These are phyloP conservation scores for Copsychus sechellarum DNA, from an alignment of 2,113 vertebrate genomes.

Conservation along the genomic window DNA sequence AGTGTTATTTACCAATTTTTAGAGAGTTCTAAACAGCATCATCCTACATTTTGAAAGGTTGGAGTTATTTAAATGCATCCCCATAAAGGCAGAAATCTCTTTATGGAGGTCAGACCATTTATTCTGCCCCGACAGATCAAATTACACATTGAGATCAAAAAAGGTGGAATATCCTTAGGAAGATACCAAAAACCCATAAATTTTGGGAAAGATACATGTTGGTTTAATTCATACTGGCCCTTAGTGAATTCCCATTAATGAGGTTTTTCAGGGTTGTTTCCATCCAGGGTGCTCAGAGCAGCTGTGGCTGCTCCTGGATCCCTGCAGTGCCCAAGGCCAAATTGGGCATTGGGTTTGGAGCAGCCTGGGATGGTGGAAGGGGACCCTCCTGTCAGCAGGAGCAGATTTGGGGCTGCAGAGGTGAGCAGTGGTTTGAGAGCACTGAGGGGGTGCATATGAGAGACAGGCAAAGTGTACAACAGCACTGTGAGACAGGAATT, in stretches of 20 bases:
- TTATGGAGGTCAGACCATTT: not conserved
- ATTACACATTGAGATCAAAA: not conserved
- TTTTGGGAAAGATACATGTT: accelerated
- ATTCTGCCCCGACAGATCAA: not conserved
- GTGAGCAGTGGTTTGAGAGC: not conserved
- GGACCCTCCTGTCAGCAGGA: not conserved
- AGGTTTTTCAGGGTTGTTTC: not conserved
- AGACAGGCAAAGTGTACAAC: not conserved
- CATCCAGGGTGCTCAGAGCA: not conserved
- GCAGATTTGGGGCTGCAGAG: not conserved
- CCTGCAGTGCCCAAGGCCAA: not conserved
- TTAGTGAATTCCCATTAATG: not conserved
- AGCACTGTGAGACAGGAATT: not conserved
- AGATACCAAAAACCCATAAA: not conserved
- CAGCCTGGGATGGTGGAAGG: not conserved
- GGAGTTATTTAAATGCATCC: not conserved
- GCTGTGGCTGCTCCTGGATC: not conserved
- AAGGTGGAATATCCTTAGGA: not conserved
- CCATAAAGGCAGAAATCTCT: not conserved
- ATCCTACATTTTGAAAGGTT: not conserved
- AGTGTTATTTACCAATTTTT: not conserved
- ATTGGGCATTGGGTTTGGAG: not conserved
- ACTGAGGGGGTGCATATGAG: not conserved
- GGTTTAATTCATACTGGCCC: not conserved
- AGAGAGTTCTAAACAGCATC: not conserved